Evolutionary conservation across 1,140 invertebrate species (phyloP), one percentile per base, ranked within the genome.

Genomic region (Schlechtendalia chinensis): DNA sequence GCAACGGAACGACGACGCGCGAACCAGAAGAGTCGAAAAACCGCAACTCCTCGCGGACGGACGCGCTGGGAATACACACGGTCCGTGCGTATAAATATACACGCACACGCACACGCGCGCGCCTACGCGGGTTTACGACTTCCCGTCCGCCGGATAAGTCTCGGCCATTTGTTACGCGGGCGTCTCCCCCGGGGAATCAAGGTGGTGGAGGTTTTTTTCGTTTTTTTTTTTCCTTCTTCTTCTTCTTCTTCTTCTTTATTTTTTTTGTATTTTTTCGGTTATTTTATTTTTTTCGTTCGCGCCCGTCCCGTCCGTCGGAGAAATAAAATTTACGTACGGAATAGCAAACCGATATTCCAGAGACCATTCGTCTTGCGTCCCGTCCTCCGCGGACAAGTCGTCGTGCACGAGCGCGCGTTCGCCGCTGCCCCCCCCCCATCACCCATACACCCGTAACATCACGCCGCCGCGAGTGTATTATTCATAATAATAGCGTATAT

Each of bases 11-110:
- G 45, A 24, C 24, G 29, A 10, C 29, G 17, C 22, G 5, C 58
- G n/a, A n/a, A n/a, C n/a, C n/a, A n/a, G n/a, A n/a, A n/a, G 27
- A 45, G 14, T 39, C 24, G n/a, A 79, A 77, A 77, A 79, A 79
- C 56, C 75, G 50, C 75, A 63, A 29, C 50, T 79, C 58, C 75
- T 79, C 50, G 56, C 75, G 75, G 75, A 79, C 75, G 29, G 75
- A 79, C 75, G 45, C 75, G 19, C 39, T 63, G 75, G 75, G 75
- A 79, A 79, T 79, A 69, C n/a, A n/a, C n/a, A n/a, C n/a, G n/a
- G n/a, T n/a, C n/a, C n/a, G n/a, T n/a, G n/a, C n/a, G n/a, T n/a
- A n/a, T n/a, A n/a, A n/a, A n/a, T n/a, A n/a, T n/a, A n/a, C n/a
- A n/a, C n/a, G n/a, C n/a, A n/a, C n/a, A n/a, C n/a, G n/a, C n/a